These are phyloP conservation scores for Pachymerium ferrugineum DNA, from an alignment of 2,888 invertebrate genomes.

Conservation along the genomic window DNA sequence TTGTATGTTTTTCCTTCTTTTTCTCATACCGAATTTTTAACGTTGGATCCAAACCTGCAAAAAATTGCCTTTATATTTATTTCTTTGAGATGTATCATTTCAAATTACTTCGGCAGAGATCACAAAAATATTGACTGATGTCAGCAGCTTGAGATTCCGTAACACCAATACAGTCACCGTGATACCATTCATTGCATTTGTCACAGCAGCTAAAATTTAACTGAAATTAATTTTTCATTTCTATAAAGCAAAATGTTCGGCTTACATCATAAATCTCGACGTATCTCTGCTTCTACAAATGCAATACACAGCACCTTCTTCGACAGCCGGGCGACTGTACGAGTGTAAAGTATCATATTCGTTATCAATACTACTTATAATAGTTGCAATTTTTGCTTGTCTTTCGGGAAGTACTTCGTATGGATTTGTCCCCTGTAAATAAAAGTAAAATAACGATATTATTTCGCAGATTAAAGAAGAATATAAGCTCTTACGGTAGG, in stretches of 20 bases:
- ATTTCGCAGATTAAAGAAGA: too few relatives aligned
- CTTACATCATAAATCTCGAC: slow-evolving; percentile 92
- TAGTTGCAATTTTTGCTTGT: slow-evolving; percentile 49
- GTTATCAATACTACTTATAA: slow-evolving; percentile 31
- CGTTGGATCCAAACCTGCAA: slow-evolving; percentile 60
- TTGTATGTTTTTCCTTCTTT: slow-evolving; percentile 43
- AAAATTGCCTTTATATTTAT: neutral
- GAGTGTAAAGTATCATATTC: slow-evolving; percentile 34
- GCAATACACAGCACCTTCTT: slow-evolving; percentile 62
- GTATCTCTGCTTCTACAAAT: slow-evolving; percentile 91
- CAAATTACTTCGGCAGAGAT: slow-evolving; percentile 47
- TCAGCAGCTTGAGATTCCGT: slow-evolving; percentile 87
- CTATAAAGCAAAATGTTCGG: slow-evolving; percentile 36
- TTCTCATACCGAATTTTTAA: slow-evolving; percentile 53
- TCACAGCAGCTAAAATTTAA: slow-evolving; percentile 86
- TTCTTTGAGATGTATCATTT: too few relatives aligned
- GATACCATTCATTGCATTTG: slow-evolving; percentile 97
- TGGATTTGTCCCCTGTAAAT: too few relatives aligned
- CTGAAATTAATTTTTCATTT: too few relatives aligned
- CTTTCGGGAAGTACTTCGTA: slow-evolving; percentile 76
- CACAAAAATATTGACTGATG: slow-evolving; percentile 89
- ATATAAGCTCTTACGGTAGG: too few relatives aligned
- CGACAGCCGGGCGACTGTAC: slow-evolving; percentile 34
- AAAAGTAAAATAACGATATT: too few relatives aligned
- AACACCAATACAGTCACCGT: slow-evolving; percentile 94